Evolutionary conservation across 2,797 vertebrate genomes (phyloP).

Genomic region (Chelon auratus): DNA sequence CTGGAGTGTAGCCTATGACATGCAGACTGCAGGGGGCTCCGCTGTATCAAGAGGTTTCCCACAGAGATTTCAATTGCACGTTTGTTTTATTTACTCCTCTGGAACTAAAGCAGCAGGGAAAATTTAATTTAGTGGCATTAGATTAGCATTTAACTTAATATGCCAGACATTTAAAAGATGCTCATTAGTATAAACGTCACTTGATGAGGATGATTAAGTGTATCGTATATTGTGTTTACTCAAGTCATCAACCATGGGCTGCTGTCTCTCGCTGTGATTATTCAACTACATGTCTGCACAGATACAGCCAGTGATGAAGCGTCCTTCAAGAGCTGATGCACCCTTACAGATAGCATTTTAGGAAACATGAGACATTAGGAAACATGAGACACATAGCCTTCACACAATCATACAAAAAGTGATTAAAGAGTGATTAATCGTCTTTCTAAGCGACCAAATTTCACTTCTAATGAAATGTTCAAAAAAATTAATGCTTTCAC

Average conservation of each 20-base stretch:
- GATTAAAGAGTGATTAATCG: no score
- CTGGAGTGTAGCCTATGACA: constrained; percentile 38
- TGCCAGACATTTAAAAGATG: constrained; percentile 46
- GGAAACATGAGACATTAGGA: no score
- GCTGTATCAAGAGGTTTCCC: constrained; percentile 57
- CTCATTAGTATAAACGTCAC: constrained; percentile 41
- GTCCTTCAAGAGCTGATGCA: not conserved
- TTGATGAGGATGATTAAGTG: constrained; percentile 42
- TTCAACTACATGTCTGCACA: constrained; percentile 21
- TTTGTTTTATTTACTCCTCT: constrained; percentile 62
- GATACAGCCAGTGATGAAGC: not conserved
- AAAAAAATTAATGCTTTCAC: no score
- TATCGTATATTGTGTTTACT: constrained; percentile 23
- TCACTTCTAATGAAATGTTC: no score
- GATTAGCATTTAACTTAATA: constrained; percentile 57
- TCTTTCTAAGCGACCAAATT: no score
- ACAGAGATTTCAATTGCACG: constrained; percentile 47
- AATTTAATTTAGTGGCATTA: constrained; percentile 46
- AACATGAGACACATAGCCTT: no score
- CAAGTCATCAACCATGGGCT: constrained; percentile 19
- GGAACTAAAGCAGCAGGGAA: constrained; percentile 45
- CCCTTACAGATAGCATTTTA: not conserved
- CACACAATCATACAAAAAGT: no score
- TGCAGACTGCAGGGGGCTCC: constrained; percentile 68
- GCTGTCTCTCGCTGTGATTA: constrained; percentile 24